Conservation (phyloP, 2,888 invertebrate species). For the Epirrhoe tristata region DNA sequence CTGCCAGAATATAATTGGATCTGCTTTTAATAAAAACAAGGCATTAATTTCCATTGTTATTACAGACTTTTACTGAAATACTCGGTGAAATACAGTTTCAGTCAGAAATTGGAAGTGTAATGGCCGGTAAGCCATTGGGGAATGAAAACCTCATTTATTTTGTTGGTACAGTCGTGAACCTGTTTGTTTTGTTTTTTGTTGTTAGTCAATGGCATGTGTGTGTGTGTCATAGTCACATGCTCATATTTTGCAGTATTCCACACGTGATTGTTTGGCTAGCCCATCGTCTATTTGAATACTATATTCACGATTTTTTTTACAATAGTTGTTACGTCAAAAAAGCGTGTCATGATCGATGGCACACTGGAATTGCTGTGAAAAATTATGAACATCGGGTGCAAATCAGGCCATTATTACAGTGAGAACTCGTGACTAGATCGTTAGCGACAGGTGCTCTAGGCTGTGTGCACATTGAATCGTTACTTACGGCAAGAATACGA, state of each 20-base stretch:
- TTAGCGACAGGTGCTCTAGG: conserved; percentile 10
- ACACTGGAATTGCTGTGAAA: background rate
- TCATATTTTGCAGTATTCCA: too few species aligned
- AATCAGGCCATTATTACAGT: conserved; percentile 6
- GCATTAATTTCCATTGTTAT: background rate
- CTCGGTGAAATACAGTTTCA: background rate
- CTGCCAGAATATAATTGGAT: background rate
- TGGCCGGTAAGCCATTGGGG: background rate
- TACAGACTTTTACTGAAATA: background rate
- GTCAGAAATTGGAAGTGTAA: background rate
- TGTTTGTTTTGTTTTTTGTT: too few species aligned
- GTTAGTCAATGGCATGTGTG: too few species aligned
- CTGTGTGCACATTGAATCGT: conserved; percentile 11
- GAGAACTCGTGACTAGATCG: conserved; percentile 5
- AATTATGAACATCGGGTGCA: background rate
- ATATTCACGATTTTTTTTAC: too few species aligned
- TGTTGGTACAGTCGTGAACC: background rate
- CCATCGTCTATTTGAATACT: too few species aligned
- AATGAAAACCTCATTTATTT: background rate
- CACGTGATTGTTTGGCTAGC: too few species aligned
- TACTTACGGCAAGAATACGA: too few species aligned
- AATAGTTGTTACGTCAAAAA: background rate
- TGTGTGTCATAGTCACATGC: too few species aligned
- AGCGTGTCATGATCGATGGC: too few species aligned
- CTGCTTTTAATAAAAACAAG: background rate